Evolutionary conservation across 2,888 invertebrate genomes (phyloP).

Genomic region (Metellina segmentata): DNA sequence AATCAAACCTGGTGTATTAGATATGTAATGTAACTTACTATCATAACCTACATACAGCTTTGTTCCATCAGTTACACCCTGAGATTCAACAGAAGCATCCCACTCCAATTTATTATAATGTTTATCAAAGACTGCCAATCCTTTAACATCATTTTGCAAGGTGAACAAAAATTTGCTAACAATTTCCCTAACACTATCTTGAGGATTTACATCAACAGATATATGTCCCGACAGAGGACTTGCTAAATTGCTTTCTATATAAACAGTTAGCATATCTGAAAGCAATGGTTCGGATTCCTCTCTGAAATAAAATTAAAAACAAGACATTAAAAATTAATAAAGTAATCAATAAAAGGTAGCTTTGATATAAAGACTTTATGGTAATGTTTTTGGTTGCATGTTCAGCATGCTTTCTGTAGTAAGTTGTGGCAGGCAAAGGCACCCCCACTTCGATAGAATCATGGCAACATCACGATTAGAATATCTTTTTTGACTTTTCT

Average conservation of each 20-base stretch:
- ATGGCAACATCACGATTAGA: too few relatives aligned
- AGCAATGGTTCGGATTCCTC: background rate
- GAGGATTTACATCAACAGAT: conserved; percentile 45
- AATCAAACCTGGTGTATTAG: background rate
- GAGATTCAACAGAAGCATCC: conserved; percentile 56
- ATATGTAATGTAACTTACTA: conserved; percentile 53
- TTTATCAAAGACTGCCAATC: conserved; percentile 61
- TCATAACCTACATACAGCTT: conserved; percentile 57
- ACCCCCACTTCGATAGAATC: too few relatives aligned
- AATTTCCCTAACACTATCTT: conserved; percentile 39
- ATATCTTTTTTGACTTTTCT: too few relatives aligned
- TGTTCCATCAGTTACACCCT: conserved; percentile 63
- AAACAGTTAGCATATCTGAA: conserved; percentile 55
- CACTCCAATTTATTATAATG: conserved; percentile 45
- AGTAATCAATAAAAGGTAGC: background rate
- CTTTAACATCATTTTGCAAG: conserved; percentile 40
- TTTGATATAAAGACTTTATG: background rate
- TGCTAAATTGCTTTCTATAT: conserved; percentile 65
- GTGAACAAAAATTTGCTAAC: conserved; percentile 34
- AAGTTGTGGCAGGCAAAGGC: background rate
- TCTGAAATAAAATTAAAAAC: background rate
- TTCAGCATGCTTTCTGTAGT: background rate
- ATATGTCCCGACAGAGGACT: conserved; percentile 55
- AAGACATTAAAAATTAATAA: background rate
- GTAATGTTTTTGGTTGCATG: background rate